Percentiles rank a stretch among this genome's conserved stretches.
Evolutionary conservation across 2,888 invertebrate genomes (phyloP).

Genomic region (Neoitamus cyanurus): DNA sequence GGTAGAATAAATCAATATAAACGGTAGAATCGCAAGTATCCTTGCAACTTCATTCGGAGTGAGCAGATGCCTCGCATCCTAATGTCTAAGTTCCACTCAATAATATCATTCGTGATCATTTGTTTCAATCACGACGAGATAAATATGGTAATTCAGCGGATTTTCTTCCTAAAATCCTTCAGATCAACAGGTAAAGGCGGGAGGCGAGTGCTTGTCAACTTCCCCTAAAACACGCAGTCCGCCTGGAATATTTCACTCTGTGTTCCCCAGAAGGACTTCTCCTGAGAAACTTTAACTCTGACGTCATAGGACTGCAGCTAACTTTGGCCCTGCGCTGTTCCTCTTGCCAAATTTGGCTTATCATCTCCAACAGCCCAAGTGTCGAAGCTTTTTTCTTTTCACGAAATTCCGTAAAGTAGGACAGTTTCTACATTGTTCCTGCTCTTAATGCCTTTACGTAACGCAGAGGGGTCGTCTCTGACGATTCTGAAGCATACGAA

Average conservation of each 20-base stretch:
- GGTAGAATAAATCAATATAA: not conserved
- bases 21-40: not conserved
- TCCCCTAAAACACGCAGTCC: not conserved
- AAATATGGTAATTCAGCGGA: not conserved
- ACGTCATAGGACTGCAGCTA: conserved; percentile 22
- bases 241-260: not conserved
- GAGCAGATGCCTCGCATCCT: not conserved
- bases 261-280: not conserved
- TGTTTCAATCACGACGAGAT: not conserved
- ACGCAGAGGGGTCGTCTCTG: not conserved
- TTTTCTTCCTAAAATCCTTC: not conserved
- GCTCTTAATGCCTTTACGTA: conserved; percentile 16
- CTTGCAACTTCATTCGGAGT: not conserved
- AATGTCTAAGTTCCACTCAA: not conserved
- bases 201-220: not conserved
- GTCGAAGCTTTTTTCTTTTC: not conserved
- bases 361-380: not conserved
- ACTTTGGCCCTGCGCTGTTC: conserved; percentile 4
- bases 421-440: not conserved
- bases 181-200: not conserved
- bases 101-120: not conserved
- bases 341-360: not conserved
- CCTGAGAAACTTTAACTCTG: not conserved
- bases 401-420: not conserved
- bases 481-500: not conserved